Percentiles rank a stretch among this genome's conserved stretches.
phyloP scores from a whole-genome alignment of 2,113 vertebrate species.

The Pongo abelii region DNA sequence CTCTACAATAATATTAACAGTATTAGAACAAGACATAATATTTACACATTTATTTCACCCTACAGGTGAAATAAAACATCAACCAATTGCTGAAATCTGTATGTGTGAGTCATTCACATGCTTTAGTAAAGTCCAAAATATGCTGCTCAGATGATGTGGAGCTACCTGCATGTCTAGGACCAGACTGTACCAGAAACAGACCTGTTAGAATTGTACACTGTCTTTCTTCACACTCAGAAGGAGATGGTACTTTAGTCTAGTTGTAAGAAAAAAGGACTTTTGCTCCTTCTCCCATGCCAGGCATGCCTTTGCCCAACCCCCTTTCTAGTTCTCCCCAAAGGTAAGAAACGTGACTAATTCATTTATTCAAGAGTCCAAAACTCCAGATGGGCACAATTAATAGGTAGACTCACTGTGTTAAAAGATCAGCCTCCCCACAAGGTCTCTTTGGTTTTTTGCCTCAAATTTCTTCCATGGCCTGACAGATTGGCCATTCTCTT shows the following conservation, averaged over 20 bases:
- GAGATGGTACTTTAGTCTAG: neutral
- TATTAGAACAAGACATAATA: slow-evolving; percentile 48
- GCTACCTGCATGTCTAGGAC: neutral
- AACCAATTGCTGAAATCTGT: neutral
- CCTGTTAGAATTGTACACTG: neutral
- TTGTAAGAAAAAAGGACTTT: neutral
- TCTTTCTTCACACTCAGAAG: neutral
- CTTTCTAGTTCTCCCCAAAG: neutral
- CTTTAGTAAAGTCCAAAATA: neutral
- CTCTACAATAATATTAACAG: slow-evolving; percentile 22
- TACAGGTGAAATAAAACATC: neutral
- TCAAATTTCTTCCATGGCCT: neutral
- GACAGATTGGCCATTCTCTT: neutral
- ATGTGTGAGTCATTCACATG: neutral
- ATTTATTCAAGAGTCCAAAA: neutral
- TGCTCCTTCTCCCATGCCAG: neutral
- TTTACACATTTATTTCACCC: slow-evolving; percentile 25
- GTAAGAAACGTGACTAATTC: neutral
- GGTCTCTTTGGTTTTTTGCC: neutral
- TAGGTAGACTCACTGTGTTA: neutral
- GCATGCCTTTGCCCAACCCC: neutral
- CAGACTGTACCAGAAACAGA: neutral
- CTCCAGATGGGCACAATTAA: neutral
- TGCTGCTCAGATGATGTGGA: neutral
- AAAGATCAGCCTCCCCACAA: neutral